Percentiles rank a stretch among this genome's conserved stretches.
Conservation (phyloP, 2,797 vertebrate genomes). For the Mico argentatus region DNA sequence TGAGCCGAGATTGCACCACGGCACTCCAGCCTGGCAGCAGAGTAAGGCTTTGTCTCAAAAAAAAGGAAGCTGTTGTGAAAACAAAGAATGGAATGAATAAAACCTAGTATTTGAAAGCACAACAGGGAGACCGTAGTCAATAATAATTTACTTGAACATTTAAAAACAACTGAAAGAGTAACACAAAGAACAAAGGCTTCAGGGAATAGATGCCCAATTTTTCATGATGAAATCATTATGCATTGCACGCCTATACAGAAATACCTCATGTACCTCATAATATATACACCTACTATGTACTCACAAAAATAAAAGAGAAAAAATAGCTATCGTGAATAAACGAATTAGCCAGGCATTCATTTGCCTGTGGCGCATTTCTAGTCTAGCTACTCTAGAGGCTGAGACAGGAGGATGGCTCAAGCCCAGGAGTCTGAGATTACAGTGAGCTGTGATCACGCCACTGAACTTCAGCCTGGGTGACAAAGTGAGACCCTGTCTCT, state of each 20-base stretch:
- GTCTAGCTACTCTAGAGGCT: neutral
- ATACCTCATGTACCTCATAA: neutral
- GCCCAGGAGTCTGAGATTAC: neutral
- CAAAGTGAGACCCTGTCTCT: neutral
- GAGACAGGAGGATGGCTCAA: neutral
- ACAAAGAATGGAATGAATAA: neutral
- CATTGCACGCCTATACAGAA: neutral
- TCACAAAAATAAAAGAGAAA: neutral
- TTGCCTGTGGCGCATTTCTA: neutral
- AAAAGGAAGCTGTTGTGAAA: too few species aligned
- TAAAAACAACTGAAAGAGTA: neutral
- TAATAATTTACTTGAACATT: neutral
- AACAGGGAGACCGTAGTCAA: neutral
- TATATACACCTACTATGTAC: neutral
- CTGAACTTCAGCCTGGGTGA: neutral
- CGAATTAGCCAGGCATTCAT: neutral
- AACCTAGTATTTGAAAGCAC: neutral
- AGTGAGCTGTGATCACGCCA: neutral
- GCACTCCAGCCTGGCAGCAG: neutral
- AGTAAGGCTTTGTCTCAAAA: neutral
- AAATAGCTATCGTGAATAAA: neutral
- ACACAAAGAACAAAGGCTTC: neutral
- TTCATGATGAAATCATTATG: neutral
- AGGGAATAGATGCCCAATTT: neutral
- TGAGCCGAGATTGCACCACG: neutral